Evolutionary conservation across 2,113 vertebrate genomes (phyloP), one percentile per base, ranked within the genome.

Genomic region (Centropus unirufus): DNA sequence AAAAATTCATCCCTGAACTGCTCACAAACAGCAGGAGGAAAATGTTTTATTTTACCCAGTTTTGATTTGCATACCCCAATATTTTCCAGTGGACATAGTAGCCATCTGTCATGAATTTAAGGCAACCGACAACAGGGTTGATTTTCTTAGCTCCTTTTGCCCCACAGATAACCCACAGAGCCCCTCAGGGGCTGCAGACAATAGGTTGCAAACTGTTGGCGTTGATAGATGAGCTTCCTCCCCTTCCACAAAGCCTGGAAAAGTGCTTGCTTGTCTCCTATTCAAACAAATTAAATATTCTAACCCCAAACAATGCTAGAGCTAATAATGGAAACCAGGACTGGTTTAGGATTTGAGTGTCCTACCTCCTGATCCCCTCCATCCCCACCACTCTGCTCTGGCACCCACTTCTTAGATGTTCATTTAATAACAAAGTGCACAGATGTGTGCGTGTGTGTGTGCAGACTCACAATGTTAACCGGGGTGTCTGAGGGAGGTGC

Each of bases 191-290:
- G 52, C 64, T 68, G 47, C 61, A 94, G 69, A 94, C 83, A 95
- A 93, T 92, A 77, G 83, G 57, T 36, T 94, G 73, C 68, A 75
- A 93, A 94, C 83, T 70, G 73, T 40, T 89, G 86, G 44, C 52
- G 0, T 78, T 97, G 91, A 96, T 89, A 89, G 76, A 97, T 93
- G 80, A 90, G 69, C 42, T 84, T 89, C 89, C 69, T 94, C 64
- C 64, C 44, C 42, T 49, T 93, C 36, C 52, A 42, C 40, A 27
- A 22, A 72, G 91, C 61, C 68, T 94, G 55, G 59, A 83, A 96
- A 93, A 93, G 58, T 79, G 62, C 87, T 93, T 91, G 73, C 57
- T 79, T 67, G 29, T 57, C 76, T 92, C 62, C 93, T 77, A 57
- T 51, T 93, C 81, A 63, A 87, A 83, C 36, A 88, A 83, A 79